Evolutionary conservation across 2,888 invertebrate genomes (phyloP), one percentile per base, ranked within the genome.

Genomic region (Platycheirus albimanus): DNA sequence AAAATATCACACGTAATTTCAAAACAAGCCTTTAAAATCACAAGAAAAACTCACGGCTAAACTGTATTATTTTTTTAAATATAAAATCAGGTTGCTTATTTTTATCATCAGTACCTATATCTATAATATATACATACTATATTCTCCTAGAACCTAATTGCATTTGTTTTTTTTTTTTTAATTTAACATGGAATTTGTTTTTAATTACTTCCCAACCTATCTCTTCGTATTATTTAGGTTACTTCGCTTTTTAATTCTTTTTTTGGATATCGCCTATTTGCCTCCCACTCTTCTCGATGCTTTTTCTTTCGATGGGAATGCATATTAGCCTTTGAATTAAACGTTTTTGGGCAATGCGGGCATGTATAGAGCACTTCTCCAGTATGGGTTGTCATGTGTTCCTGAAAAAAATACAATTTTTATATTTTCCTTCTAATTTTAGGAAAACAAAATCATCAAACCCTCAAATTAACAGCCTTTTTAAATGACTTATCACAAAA

Each of bases 401-500:
- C 88, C 83, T 87, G 41, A n/a, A 41, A 69, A 43, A 17, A 6
- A 15, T 11, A 45, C 1, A 30, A 11, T 0, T 10, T 4, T 24
- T 15, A 24, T 15, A 13, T 28, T 24, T 10, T 15, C n/a, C n/a
- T n/a, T n/a, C n/a, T n/a, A n/a, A 8, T 1, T 2, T n/a, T 11
- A 33, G 8, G 30, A n/a, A 2, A 1, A n/a, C 19, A 24, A 7
- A 6, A 24, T 5, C 2, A 0, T 8, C 43, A 0, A 41, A 80
- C 75, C 51, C 63, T 75, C 7, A 81, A 36, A 38, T 63, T 77
- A 5, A 81, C 81, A 15, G 86, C 85, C 85, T 88, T 89, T 52
- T 88, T 88, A 28, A 88, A 88, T 3, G 88, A 86, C 28, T 88
- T 88, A 3, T 88, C 88, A 70, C 88, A 88, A 49, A 86, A 88